Percentiles rank a stretch among this genome's conserved stretches.
phyloP scores from a whole-genome alignment of 1,140 invertebrate species.

The Atta colombica region DNA sequence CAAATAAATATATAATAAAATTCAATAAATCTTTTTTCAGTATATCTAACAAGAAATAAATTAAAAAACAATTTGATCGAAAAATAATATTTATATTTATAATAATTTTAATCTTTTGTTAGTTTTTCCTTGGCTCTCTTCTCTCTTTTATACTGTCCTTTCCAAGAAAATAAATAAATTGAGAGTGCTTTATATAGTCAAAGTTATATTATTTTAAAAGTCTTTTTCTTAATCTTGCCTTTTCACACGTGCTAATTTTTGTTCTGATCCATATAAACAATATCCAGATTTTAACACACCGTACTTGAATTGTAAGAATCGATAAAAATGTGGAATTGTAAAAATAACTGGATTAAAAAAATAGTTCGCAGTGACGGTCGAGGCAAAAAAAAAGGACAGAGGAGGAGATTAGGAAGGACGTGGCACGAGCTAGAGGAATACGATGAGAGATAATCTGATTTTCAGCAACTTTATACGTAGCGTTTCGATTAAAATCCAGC shows the following conservation, averaged over 20 bases:
- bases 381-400: slow-evolving; percentile 57
- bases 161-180: no score
- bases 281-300: background rate
- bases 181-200: no score
- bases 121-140: no score
- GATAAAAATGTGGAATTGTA: slow-evolving; percentile 74
- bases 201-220: background rate
- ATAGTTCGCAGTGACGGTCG: slow-evolving; percentile 60
- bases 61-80: no score
- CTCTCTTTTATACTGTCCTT: no score
- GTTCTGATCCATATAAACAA: background rate
- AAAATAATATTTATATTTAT: no score
- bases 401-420: slow-evolving; percentile 27
- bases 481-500: slow-evolving; percentile 86
- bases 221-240: background rate
- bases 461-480: slow-evolving; percentile 86
- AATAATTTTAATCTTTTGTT: no score
- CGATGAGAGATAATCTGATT: slow-evolving; percentile 84
- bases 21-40: no score
- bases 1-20: no score
- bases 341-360: slow-evolving; percentile 72
- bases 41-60: no score
- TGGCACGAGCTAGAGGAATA: slow-evolving; percentile 60
- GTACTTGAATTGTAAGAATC: slow-evolving; percentile 71
- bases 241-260: no score